Conservation (phyloP, 2,797 vertebrate species). For the Cygnus olor region DNA sequence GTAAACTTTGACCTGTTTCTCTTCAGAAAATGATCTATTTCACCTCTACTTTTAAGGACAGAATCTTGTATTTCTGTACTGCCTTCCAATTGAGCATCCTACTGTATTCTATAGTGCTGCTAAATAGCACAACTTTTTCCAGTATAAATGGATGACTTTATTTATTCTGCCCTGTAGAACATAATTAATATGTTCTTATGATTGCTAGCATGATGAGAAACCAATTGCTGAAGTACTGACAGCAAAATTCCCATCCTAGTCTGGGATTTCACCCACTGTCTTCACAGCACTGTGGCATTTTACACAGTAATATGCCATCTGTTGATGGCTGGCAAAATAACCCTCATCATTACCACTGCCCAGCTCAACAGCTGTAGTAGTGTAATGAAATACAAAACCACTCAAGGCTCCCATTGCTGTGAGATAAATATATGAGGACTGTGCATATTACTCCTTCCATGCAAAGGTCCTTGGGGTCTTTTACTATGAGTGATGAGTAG, state of each 20-base stretch:
- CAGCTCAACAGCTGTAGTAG: conserved; percentile 42
- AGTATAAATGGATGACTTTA: background rate
- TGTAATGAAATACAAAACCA: conserved; percentile 8
- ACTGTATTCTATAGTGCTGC: background rate
- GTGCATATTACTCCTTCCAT: background rate
- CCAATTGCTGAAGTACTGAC: background rate
- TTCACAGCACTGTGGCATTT: background rate
- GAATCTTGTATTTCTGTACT: background rate
- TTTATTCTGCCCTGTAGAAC: background rate
- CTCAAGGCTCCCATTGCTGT: background rate
- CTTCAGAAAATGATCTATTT: background rate
- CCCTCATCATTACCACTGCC: background rate
- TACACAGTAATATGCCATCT: conserved; percentile 38
- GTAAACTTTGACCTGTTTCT: background rate
- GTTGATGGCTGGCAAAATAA: conserved; percentile 47
- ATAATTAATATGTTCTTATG: background rate
- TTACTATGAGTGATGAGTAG: background rate
- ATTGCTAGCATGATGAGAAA: background rate
- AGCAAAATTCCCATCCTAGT: background rate
- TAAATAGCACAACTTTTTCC: background rate
- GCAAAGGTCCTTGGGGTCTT: background rate
- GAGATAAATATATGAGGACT: background rate
- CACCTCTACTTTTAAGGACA: background rate
- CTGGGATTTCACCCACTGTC: conserved; percentile 20
- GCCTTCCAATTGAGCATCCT: background rate